A percentile compares a stretch with the other conserved stretches of the same genome.
These are phyloP conservation scores for Sabatieria punctata DNA, from an alignment of 2,888 invertebrate genomes.

Conservation along the genomic window DNA sequence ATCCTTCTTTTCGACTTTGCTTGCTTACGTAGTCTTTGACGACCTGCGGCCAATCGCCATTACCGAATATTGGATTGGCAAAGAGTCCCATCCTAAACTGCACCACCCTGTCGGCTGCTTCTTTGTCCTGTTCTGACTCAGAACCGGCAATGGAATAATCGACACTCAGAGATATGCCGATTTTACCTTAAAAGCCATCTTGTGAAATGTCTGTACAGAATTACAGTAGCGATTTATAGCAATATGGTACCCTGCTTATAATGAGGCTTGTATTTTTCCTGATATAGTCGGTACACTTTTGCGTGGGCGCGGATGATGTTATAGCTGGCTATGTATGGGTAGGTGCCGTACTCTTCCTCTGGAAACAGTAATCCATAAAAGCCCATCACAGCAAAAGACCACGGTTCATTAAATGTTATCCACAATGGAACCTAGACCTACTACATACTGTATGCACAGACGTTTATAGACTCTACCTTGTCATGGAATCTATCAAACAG, in stretches of 20 bases:
- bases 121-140: background rate
- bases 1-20: slow-evolving; percentile 20
- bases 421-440: background rate
- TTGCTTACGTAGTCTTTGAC: slow-evolving; percentile 7
- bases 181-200: background rate
- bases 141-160: background rate
- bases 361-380: too few species aligned
- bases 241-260: too few species aligned
- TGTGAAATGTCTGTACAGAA: too few species aligned
- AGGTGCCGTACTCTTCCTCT: too few species aligned
- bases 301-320: slow-evolving; percentile 50
- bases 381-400: background rate
- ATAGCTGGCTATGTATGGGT: slow-evolving; percentile 44
- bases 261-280: slow-evolving; percentile 39
- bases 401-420: background rate
- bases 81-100: slow-evolving; percentile 12
- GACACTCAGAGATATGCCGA: background rate
- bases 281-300: slow-evolving; percentile 46
- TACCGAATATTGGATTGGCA: slow-evolving; percentile 11
- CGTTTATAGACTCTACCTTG: slow-evolving; percentile 16
- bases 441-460: background rate
- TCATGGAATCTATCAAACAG: slow-evolving; percentile 33
- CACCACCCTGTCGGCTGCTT: slow-evolving; percentile 3
- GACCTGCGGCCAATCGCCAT: slow-evolving; percentile 9
- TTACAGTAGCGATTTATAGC: too few species aligned